Evolutionary conservation across 2,797 vertebrate genomes (phyloP), one percentile per base, ranked within the genome.

Genomic region (Semotilus atromaculatus): DNA sequence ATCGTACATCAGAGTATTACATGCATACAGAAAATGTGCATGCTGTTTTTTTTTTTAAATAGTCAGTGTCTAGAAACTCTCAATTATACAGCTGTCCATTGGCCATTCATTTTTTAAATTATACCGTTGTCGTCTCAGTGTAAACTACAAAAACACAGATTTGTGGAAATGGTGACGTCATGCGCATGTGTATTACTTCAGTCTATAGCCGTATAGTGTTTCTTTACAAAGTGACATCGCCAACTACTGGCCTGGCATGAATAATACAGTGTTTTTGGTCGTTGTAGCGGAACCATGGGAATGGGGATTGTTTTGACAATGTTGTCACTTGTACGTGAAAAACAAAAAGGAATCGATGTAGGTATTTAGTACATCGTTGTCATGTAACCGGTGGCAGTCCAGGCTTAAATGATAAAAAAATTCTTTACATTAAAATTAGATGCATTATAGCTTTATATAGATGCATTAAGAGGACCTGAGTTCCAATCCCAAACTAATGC

Each of bases 1-100:
- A 45, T 80, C 45, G 77, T 26, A 48, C 60, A 79, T 64, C 16
- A 79, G 58, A 79, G 76, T 79, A 64, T 79, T 23, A 66, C 40
- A 34, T 29, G 4, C 23, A 77, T 19, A 60, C 34, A 40, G 36
- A 60, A 26, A 18, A 58, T 58, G 7, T n/a, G 48, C 45, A 34
- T 74, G 48, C 11, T 23, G 29, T 74, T 31, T 31, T 51, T 74
- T 74, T n/a, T 21, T 31, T 9, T 8, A 45, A 29, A 45, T 5
- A 72, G 11, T n/a, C 11, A 13, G 7, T 43, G 23, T 70, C 7
- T 26, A 45, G 13, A 71, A 45, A 9, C 31, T 53, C 19, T 23
- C 10, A 53, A 1, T 21, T 21, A 4, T 26, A 72, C 7, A 40
- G 40, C 23, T 2, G 7, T n/a, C n/a, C n/a, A n/a, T 45, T 45